Base-by-base conservation (phyloP, 2,888 invertebrate species). In the Scelioninae gen. 1 region DNA sequence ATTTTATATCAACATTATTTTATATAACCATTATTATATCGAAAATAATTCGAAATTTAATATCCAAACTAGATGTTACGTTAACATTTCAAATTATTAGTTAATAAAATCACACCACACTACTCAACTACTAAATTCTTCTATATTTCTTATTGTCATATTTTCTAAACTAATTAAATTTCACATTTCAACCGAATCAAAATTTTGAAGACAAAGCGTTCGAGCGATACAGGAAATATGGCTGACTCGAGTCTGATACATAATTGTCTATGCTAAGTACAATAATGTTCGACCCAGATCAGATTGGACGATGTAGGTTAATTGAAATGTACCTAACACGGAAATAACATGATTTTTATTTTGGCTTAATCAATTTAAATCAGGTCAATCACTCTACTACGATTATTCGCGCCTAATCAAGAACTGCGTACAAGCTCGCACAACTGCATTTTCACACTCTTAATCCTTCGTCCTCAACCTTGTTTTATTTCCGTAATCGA, bases 271-370 rank as follows among this genome's bases (percentile, higher is more conserved):
- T 13, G 9, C 62, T 15, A 62, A 62, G 15, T 11, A 32, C 47
- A 29, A 34, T 60, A 31, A 15, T 62, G 47, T 32, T 47, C 43
- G 29, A 43, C 40, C 32, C 15, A 31, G 32, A 47, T 62, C 10
- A 15, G 13, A 45, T 31, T 13, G 31, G 4, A 16, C 40, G 13
- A 47, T 47, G 62, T 32, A 47, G 62, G 31, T 32, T 62, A 62
- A 62, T 62, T 62, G 47, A 62, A 62, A 47, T 9, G 13, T 4
- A 32, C 8, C 34, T 49, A 15, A 43, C 34, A 8, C 34, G 34
- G 16, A 49, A 63, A 29, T 49, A 10, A 10, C 49, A 32, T 47
- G 15, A 47, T 32, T 62, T 31, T 63, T 49, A 1, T 34, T 31
- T 29, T 5, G 4, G 8, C 9, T 0, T 23, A 63, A 49, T 16